Base-by-base conservation (phyloP, 2,797 vertebrate species). In the Xenopus petersii region DNA sequence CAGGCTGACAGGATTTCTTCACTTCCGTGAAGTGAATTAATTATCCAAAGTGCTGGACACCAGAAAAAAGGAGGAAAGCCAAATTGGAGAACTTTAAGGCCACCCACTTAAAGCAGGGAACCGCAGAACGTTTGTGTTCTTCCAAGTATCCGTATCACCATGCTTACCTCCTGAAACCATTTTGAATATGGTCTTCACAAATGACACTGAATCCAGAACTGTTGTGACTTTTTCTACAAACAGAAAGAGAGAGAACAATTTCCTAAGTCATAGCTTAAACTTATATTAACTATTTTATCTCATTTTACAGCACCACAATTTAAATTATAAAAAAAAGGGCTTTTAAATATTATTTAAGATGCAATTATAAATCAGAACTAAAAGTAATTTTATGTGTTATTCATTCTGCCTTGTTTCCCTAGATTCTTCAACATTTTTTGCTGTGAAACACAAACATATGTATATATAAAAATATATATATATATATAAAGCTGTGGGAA, bases 11-110 rank as follows among this genome's bases (percentile, higher is more conserved):
- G 89, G 90, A 89, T 91, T 90, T 91, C 91, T 95, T 97, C 95
- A 98, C 97, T 99, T 99, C 97, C 98, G 91, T 99, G 97, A 99
- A 98, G 97, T 99, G 93, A 92, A 96, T 92, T 92, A 85, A 92
- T 91, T 91, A 80, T 92, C 94, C 93, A 92, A 98, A 96, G 95
- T 98, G 95, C 96, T 98, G 97, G 97, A 97, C 95, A 96, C 95
- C 80, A 89, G 89, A 89, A 51, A 51, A 77, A 91, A 88, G 90
- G 93, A 89, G 92, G 87, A 83, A 90, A 86, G 86, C 86, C 90
- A 89, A 88, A 89, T 87, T 85, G 84, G 83, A 91, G 86, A 87
- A 83, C 88, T 71, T 86, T 70, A 83, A 89, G 84, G 87, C 84
- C 85, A 67, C 81, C 85, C 82, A 82, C 84, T 84, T 82, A 88